A percentile compares a stretch with the other conserved stretches of the same genome.
Evolutionary conservation across 1,140 invertebrate species (phyloP).

Genomic region (Hesperophylax magnus): DNA sequence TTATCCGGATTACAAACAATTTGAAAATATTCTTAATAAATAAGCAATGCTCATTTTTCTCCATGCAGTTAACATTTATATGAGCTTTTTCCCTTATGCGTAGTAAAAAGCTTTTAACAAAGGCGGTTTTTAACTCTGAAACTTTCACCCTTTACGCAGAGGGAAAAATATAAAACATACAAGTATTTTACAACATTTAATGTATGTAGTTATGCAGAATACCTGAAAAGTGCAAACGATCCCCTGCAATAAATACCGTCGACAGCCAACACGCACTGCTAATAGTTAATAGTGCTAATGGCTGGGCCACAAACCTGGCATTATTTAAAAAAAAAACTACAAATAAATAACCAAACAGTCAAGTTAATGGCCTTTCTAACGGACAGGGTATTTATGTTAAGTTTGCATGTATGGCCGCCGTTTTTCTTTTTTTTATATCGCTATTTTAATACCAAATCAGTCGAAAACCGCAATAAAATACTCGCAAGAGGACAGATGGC

Average conservation of each 20-base stretch:
- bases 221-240: conserved; percentile 6
- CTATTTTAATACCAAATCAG: conserved; percentile 46
- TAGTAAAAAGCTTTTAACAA: no score
- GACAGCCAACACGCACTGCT: conserved; percentile 43
- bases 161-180: no score
- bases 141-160: no score
- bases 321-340: conserved; percentile 49
- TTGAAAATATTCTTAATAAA: no score
- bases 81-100: no score
- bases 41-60: no score
- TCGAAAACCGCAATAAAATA: conserved; percentile 51
- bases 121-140: no score
- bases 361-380: conserved; percentile 54
- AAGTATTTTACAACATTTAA: no score
- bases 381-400: conserved; percentile 52
- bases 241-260: background rate
- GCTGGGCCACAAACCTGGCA: conserved; percentile 15
- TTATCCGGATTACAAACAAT: no score
- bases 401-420: conserved; percentile 49
- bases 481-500: conserved; percentile 41
- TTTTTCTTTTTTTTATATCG: conserved; percentile 49
- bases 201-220: no score
- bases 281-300: conserved; percentile 30
- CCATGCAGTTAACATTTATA: no score
- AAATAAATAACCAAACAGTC: conserved; percentile 46